These are phyloP conservation scores for Morinoia aosen DNA, from an alignment of 2,888 invertebrate species.

Conservation along the genomic window DNA sequence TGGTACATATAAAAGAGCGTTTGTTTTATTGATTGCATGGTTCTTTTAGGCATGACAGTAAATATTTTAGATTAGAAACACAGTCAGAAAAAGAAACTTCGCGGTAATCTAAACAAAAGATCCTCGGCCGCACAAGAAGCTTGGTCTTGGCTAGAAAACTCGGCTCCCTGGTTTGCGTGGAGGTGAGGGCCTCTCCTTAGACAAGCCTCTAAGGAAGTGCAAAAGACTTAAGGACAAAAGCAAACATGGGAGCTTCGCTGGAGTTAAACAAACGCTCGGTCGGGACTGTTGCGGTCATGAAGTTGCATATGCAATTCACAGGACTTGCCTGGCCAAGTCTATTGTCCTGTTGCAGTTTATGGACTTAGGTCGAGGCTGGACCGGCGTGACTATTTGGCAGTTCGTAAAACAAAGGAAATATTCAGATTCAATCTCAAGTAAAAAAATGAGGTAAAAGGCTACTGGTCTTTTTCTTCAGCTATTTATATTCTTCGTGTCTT, in stretches of 20 bases:
- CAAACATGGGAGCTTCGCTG: neutral
- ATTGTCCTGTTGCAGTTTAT: neutral
- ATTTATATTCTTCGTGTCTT: too few relatives aligned
- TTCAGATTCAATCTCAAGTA: neutral
- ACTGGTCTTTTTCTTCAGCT: neutral
- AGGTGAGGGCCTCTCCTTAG: neutral
- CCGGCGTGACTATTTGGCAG: neutral
- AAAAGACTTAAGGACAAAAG: neutral
- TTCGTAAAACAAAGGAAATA: neutral
- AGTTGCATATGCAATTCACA: conserved; percentile 1
- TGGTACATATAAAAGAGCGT: too few relatives aligned
- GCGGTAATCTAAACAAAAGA: too few relatives aligned
- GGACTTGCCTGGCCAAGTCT: neutral
- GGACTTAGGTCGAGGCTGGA: neutral
- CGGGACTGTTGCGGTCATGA: neutral
- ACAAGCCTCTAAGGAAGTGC: neutral
- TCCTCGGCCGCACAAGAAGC: too few relatives aligned
- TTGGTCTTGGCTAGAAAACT: neutral
- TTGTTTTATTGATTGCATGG: too few relatives aligned
- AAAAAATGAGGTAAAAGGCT: neutral
- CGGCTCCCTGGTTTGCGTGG: neutral
- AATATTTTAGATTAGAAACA: too few relatives aligned
- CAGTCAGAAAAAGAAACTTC: too few relatives aligned
- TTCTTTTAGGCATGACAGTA: too few relatives aligned
- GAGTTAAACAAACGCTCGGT: neutral